Evolutionary conservation across 1,140 invertebrate genomes (phyloP).

Genomic region (Drosophila ananassae): DNA sequence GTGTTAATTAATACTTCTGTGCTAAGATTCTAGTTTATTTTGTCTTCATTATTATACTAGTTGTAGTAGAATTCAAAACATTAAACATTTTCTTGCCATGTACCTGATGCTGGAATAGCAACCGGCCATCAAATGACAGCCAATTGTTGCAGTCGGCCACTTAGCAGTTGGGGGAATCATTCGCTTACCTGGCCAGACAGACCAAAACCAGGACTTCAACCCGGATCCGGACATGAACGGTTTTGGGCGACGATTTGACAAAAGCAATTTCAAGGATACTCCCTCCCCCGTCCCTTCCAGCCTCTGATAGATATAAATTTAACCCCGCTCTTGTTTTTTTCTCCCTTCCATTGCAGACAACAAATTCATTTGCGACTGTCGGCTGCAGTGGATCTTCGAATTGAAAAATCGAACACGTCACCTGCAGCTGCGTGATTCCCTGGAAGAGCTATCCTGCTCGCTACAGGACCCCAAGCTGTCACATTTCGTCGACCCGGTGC

Average conservation of each 20-base stretch:
- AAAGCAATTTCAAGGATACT: constrained; percentile 69
- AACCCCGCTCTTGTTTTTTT: constrained; percentile 24
- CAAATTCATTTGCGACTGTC: constrained; percentile 91
- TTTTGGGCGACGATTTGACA: constrained; percentile 56
- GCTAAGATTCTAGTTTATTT: too few relatives aligned
- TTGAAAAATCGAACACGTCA: constrained; percentile 90
- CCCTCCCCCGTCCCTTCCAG: constrained; percentile 12
- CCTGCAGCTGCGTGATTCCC: constrained; percentile 87
- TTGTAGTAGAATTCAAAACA: background rate
- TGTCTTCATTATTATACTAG: too few relatives aligned
- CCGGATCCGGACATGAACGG: constrained; percentile 6
- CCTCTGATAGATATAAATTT: constrained; percentile 18
- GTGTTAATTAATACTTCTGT: too few relatives aligned
- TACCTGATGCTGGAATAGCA: constrained; percentile 11
- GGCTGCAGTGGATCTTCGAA: constrained; percentile 90
- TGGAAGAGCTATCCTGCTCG: constrained; percentile 89
- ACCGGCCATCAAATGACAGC: constrained; percentile 74
- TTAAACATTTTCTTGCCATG: constrained; percentile 16
- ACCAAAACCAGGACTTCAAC: constrained; percentile 1
- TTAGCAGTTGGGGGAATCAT: constrained; percentile 52
- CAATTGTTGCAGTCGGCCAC: constrained; percentile 79
- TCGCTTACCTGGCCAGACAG: constrained; percentile 53
- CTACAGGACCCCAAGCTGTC: constrained; percentile 85
- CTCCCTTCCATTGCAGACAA: constrained; percentile 87
- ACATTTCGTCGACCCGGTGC: constrained; percentile 76